These are phyloP conservation scores for Phorcus lineatus DNA, from an alignment of 2,888 invertebrate species.

Conservation along the genomic window DNA sequence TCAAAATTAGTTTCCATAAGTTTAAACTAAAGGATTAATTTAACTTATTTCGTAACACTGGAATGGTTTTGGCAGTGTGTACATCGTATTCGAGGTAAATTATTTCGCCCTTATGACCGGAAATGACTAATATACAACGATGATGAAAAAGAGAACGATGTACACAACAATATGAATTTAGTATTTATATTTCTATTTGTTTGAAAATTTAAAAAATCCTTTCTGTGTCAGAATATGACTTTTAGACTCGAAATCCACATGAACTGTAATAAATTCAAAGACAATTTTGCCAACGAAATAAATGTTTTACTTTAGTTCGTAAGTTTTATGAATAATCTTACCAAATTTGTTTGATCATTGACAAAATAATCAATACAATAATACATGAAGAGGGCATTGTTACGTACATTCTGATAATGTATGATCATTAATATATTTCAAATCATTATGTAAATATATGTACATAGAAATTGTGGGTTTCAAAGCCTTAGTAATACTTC, in stretches of 20 bases:
- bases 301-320: background rate
- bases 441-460: too few relatives aligned
- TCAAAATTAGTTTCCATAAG: too few relatives aligned
- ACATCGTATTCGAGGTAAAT: background rate
- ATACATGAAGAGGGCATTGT: too few relatives aligned
- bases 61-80: constrained; percentile 21
- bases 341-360: too few relatives aligned
- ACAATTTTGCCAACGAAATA: background rate
- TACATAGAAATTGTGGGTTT: too few relatives aligned
- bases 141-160: background rate
- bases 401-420: too few relatives aligned
- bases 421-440: too few relatives aligned
- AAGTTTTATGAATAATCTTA: too few relatives aligned
- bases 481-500: too few relatives aligned
- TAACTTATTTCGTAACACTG: background rate
- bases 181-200: background rate
- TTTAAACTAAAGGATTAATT: too few relatives aligned
- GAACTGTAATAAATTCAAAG: background rate
- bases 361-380: too few relatives aligned
- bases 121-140: constrained; percentile 8
- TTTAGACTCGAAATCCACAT: background rate
- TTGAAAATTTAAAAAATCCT: too few relatives aligned
- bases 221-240: background rate
- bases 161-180: background rate
- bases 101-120: background rate